Percentiles rank a stretch among this genome's conserved stretches.
Evolutionary conservation across 37 sponge, comb jelly and placozoan genomes (phyloP).

Genomic region (Petrosia ficiformis): DNA sequence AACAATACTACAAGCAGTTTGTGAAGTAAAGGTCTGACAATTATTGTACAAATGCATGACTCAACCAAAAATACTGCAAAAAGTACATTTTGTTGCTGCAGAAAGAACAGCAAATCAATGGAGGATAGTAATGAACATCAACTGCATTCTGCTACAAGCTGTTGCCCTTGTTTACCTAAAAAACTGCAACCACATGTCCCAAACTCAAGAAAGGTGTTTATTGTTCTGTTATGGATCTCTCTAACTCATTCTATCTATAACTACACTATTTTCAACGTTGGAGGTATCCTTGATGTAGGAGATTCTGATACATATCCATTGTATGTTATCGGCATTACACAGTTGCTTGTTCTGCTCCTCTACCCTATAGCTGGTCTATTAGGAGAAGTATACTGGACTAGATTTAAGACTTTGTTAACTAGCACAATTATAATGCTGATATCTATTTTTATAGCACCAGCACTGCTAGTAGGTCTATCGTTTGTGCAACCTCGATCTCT

Average conservation of each 20-base stretch:
- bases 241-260: neutral
- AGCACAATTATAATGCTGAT: neutral
- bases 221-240: neutral
- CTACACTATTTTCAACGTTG: neutral
- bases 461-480: neutral
- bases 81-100: too few species aligned
- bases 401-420: neutral
- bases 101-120: too few species aligned
- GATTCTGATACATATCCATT: neutral
- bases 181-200: neutral
- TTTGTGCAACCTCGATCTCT: neutral
- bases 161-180: neutral
- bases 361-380: conserved; percentile 1
- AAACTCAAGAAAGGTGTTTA: neutral
- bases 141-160: too few species aligned
- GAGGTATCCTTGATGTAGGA: neutral
- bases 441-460: neutral
- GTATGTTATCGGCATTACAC: neutral
- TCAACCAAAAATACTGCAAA: too few species aligned
- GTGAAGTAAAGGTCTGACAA: too few species aligned
- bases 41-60: too few species aligned
- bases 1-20: too few species aligned
- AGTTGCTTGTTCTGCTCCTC: neutral
- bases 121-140: too few species aligned
- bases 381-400: neutral